Evolutionary conservation across 2,113 vertebrate genomes (phyloP), one percentile per base, ranked within the genome.

Genomic region (Zapus hudsonius): DNA sequence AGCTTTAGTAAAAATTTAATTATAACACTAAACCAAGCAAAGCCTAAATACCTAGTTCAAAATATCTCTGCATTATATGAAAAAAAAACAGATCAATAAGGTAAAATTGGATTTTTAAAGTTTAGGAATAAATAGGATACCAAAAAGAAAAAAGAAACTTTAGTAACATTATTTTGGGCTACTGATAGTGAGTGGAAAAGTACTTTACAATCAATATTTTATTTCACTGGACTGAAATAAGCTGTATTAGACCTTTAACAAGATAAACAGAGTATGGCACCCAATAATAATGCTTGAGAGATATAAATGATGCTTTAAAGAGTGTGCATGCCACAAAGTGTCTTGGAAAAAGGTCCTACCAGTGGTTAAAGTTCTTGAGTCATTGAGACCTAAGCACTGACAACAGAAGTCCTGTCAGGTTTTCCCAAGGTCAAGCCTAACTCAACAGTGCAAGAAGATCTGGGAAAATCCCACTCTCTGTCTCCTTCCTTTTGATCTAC

Each of bases 11-110:
- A 40, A 40, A 90, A 38, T 93, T 96, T 94, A 92, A 94, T 93
- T 90, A 70, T 89, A 95, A 88, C 96, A 90, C 0, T 11, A 84
- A 96, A 87, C 85, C 42, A 92, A 95, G 22, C 29, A 92, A 90
- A 90, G 31, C 57, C 79, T 73, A 64, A 85, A 61, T 73, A n/a
- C 42, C 61, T 52, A 94, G 92, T 86, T 61, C 69, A 83, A 83
- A 87, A 93, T 38, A 89, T 85, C 87, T 94, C 76, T 93, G n/a
- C 4, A 76, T 44, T 80, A 27, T 67, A 29, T 84, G 64, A 89
- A 93, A 94, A 86, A 89, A 93, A 94, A 86, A 89, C 29, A 95
- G 86, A 95, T 95, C 95, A 79, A 95, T 96, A 94, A 94, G 74
- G 57, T 74, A 75, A 95, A 84, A 91, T 94, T 93, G 47, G 47